phyloP scores from a whole-genome alignment of 2,888 invertebrate species.

The Diarsia rubi region DNA sequence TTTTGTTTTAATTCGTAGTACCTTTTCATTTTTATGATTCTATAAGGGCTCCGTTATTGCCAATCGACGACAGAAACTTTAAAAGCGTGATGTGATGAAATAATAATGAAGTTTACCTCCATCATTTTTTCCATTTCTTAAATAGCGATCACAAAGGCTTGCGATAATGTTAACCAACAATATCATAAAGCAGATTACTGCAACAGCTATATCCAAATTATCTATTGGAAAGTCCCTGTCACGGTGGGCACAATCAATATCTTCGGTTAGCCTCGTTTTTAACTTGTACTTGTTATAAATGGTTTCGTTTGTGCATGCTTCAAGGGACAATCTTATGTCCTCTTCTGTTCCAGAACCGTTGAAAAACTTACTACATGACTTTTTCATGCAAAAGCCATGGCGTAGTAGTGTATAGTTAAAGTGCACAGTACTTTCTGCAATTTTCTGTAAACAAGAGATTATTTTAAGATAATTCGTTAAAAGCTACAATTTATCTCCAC shows the following conservation, averaged over 20 bases:
- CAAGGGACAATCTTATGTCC: too few species aligned
- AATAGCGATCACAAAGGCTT: constrained; percentile 44
- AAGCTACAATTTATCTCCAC: background rate
- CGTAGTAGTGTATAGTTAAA: constrained; percentile 82
- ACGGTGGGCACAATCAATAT: constrained; percentile 38
- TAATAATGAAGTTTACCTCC: constrained; percentile 12
- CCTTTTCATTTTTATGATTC: too few species aligned
- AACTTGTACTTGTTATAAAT: constrained; percentile 53
- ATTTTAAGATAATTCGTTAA: background rate
- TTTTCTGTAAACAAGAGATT: constrained; percentile 74
- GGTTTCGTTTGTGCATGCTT: constrained; percentile 61
- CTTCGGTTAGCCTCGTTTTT: constrained; percentile 44
- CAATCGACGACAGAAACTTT: background rate
- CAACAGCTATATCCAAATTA: too few species aligned
- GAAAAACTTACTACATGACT: constrained; percentile 74
- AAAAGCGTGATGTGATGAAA: background rate
- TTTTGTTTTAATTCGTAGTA: too few species aligned
- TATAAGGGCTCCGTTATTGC: too few species aligned
- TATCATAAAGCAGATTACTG: constrained; percentile 33
- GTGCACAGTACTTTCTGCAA: constrained; percentile 78
- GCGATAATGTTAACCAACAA: constrained; percentile 52
- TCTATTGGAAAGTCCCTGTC: constrained; percentile 25
- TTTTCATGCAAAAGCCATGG: constrained; percentile 80
- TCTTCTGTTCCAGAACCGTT: constrained; percentile 45
- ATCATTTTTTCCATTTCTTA: background rate